Evolutionary conservation across 2,797 vertebrate species (phyloP).

Genomic region (Carapus acus): DNA sequence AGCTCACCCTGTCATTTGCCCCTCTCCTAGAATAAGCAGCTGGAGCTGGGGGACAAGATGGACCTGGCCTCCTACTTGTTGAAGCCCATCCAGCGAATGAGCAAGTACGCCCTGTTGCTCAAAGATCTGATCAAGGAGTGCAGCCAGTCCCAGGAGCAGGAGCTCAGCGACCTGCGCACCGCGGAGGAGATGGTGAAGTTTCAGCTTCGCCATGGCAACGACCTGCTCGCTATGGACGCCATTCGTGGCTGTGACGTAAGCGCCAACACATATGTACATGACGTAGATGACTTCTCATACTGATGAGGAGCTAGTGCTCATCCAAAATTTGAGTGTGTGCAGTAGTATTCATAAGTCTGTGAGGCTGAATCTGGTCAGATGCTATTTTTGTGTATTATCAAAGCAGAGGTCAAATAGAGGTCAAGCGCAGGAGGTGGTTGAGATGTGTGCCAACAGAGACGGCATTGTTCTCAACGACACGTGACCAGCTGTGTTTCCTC

Average conservation of each 20-base stretch:
- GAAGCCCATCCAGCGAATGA: conserved; percentile 85
- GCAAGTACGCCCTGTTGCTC: conserved; percentile 81
- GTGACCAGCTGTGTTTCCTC: conserved; percentile 42
- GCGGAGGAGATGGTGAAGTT: conserved; percentile 82
- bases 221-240: conserved; percentile 84
- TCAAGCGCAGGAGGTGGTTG: conserved; percentile 37
- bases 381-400: conserved; percentile 35
- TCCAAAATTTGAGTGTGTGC: too few species aligned
- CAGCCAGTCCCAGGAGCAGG: conserved; percentile 74
- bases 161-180: conserved; percentile 75
- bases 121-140: conserved; percentile 82
- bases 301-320: too few species aligned
- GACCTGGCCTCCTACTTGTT: conserved; percentile 83
- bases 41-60: conserved; percentile 81
- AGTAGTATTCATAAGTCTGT: too few species aligned
- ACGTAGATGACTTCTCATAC: too few species aligned
- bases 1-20: neutral
- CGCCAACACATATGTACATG: too few species aligned
- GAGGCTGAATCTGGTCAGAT: too few species aligned
- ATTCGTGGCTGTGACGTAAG: conserved; percentile 81
- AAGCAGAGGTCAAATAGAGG: conserved; percentile 29
- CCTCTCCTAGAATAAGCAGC: conserved; percentile 69
- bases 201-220: conserved; percentile 84
- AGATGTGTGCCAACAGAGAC: conserved; percentile 21
- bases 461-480: conserved; percentile 61